Evolutionary conservation across 1,140 invertebrate genomes (phyloP), one percentile per base, ranked within the genome.

Genomic region (Diploscapter pachys): DNA sequence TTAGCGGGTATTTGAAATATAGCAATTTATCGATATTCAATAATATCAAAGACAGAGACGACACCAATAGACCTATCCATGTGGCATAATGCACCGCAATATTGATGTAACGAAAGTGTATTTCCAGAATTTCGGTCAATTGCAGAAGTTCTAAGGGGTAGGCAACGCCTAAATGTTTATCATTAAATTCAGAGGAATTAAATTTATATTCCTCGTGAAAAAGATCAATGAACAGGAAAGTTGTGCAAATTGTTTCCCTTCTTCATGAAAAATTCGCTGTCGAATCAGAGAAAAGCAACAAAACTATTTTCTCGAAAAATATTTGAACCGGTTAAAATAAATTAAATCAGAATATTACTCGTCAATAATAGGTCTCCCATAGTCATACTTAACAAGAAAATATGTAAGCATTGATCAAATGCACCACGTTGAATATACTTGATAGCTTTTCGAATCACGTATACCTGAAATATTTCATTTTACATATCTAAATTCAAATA

Each of bases 371-470:
- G 68, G 54, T 75, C 73, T n/a, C 66, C 66, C 57, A 75, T 49
- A 4, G 73, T 75, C 73, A 75, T 75, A 63, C 73, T 75, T 9
- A 75, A 52, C 4, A 75, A 68, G 52, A 75, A 75, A 62, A 75
- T 68, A 68, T 75, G 73, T 11, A 75, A 62, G 59, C 73, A 75
- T 56, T 75, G 62, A 51, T 75, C 73, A 50, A 66, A 56, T 8
- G 68, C 63, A 5, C 49, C 68, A 52, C 68, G 59, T 8, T 51
- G 55, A 6, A 70, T 31, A 31, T 31, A 31, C 31, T 31, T 31
- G 31, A 31, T 31, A 31, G 31, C 31, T 31, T 31, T 31, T 31
- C 31, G 31, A 31, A 31, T 31, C 31, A 31, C 31, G 31, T 31
- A 31, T 31, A 31, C 31, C 31, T 31, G 31, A 31, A 31, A 31